Base-by-base conservation (phyloP, 2,797 vertebrate genomes). In the Pseudochaenichthys georgianus region DNA sequence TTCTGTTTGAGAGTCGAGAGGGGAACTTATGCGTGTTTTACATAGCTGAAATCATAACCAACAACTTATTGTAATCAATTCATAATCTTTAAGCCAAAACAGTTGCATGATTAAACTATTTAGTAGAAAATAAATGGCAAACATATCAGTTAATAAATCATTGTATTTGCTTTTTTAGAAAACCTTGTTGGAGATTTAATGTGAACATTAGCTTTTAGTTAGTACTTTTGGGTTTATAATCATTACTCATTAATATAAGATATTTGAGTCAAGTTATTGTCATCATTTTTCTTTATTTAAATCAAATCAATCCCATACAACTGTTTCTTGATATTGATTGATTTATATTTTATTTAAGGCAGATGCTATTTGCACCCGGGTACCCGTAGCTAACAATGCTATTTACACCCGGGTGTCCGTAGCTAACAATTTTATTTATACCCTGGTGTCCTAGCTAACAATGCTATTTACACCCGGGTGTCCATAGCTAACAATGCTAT, bases 1-100 rank as follows among this genome's bases (percentile, higher is more conserved):
- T 90, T 86, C 72, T 53, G 63, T 41, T 50, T 75, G 73, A 16
- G 34, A 68, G 54, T 45, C 28, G 1, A 67, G 62, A 50, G 48
- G 68, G 41, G 17, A 63, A 42, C 45, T 45, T 67, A 17, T 60
- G 34, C 42, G 19, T 45, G 16, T 15, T 66, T 82, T 42, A 67
- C 5, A 1, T 43, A 31, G 15, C 16, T 17, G 2, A 65, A 64
- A 66, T 31, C 17, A 60, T 10, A 41, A 6, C 7, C 2, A 21
- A 1, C 28, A 31, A 28, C 1, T 16, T 47, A 59, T 15, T 34
- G 9, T 28, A 9, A 64, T 38, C 0, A 2, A 43, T n/a, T 1
- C 5, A 9, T 57, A 1, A 28, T 50, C 45, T 43, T 42, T 34
- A 4, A 52, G 28, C 19, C 31, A 0, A 43, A 46, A 43, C 8